Percentiles rank a stretch among this genome's conserved stretches.
Conservation (phyloP, 2,113 vertebrate species). For the Erythrolamprus reginae region DNA sequence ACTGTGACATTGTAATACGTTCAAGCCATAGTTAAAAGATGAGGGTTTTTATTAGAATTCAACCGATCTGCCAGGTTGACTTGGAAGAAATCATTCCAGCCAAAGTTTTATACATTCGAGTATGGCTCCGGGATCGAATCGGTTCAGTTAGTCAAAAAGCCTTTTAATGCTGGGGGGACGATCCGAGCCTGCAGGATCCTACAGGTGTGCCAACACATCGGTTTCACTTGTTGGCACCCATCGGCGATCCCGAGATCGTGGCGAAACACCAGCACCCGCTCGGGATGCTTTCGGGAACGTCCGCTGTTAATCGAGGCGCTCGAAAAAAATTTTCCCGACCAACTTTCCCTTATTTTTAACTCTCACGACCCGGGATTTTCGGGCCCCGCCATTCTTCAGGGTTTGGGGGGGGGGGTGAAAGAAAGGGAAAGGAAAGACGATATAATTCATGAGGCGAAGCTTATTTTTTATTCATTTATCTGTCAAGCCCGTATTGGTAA, state of each 20-base stretch:
- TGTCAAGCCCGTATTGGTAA: too few relatives aligned
- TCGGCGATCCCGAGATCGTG: neutral
- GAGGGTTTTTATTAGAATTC: neutral
- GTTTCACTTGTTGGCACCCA: neutral
- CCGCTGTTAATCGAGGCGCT: neutral
- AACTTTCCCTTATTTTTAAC: neutral
- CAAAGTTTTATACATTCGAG: neutral
- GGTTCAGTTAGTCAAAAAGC: neutral
- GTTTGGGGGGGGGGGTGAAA: rapidly evolving
- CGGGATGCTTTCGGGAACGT: neutral
- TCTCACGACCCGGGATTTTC: neutral
- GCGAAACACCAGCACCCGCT: neutral
- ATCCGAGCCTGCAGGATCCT: neutral
- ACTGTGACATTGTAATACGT: neutral
- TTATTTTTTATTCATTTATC: too few relatives aligned
- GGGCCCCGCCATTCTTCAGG: too few relatives aligned
- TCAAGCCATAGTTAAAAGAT: neutral
- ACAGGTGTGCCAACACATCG: neutral
- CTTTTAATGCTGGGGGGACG: neutral
- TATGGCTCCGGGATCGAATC: neutral
- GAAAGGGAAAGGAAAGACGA: neutral
- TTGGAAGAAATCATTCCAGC: neutral
- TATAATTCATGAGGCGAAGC: neutral
- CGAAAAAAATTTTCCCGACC: neutral
- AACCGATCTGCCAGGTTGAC: neutral